These are phyloP conservation scores for Pseudonaja textilis DNA, from an alignment of 2,113 vertebrate genomes.

Conservation along the genomic window DNA sequence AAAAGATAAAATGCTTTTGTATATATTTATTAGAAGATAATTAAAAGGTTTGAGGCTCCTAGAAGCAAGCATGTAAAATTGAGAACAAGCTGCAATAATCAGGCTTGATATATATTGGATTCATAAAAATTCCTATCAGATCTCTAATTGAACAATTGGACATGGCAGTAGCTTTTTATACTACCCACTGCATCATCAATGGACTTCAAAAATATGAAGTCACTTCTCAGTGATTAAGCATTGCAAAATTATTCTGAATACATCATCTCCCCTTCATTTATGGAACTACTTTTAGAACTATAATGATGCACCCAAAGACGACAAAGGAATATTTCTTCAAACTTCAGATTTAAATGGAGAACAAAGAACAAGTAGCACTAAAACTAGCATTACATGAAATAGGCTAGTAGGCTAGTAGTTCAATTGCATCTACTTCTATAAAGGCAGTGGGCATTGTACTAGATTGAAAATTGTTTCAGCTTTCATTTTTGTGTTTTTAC, in stretches of 20 bases:
- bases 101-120: background rate
- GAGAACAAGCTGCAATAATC: background rate
- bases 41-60: background rate
- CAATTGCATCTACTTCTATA: background rate
- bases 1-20: background rate
- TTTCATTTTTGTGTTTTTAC: background rate
- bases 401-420: background rate
- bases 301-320: background rate
- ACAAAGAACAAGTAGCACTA: background rate
- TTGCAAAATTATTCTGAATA: background rate
- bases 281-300: background rate
- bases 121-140: background rate
- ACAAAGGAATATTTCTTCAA: background rate
- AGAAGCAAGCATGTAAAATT: background rate
- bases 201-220: background rate
- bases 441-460: background rate
- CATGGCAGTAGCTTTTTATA: background rate
- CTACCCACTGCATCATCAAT: background rate
- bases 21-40: constrained; percentile 6
- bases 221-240: background rate
- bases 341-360: background rate
- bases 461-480: background rate
- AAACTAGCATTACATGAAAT: background rate
- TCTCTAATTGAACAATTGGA: background rate
- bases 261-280: background rate